Percentiles rank a stretch among this genome's conserved stretches.
Evolutionary conservation across 2,797 vertebrate genomes (phyloP).

Genomic region (Catostomus latipinnis): DNA sequence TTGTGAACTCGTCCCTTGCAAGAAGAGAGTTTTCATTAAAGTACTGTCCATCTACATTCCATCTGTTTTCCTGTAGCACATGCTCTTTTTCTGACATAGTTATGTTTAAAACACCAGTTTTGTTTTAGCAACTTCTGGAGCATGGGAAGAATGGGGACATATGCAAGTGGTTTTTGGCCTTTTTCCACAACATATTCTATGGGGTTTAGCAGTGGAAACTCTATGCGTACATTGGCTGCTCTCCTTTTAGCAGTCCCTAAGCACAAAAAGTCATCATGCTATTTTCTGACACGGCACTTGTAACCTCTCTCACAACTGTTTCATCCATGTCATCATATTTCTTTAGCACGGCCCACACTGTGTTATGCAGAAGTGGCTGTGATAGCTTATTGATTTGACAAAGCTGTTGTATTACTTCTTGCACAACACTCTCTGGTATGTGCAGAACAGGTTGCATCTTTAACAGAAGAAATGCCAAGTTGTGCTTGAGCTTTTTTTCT

Average conservation of each 20-base stretch:
- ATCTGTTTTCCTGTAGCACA: constrained; percentile 40
- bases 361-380: constrained; percentile 48
- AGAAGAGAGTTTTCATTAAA: constrained; percentile 48
- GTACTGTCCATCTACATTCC: constrained; percentile 38
- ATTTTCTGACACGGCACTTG: constrained; percentile 48
- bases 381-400: constrained; percentile 26
- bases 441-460: no score
- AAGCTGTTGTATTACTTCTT: no score
- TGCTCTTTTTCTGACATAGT: constrained; percentile 32
- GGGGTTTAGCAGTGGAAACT: constrained; percentile 49
- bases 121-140: constrained; percentile 47
- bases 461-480: no score
- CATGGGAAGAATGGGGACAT: constrained; percentile 46
- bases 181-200: constrained; percentile 48
- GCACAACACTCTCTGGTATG: no score
- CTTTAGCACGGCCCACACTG: constrained; percentile 24
- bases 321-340: constrained; percentile 44
- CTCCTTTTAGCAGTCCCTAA: constrained; percentile 50
- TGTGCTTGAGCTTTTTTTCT: no score
- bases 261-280: constrained; percentile 29
- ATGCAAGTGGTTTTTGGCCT: constrained; percentile 46
- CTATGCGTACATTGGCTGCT: constrained; percentile 42
- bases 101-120: constrained; percentile 41
- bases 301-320: constrained; percentile 35
- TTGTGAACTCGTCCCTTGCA: constrained; percentile 26